Base-by-base conservation (phyloP, 2,888 invertebrate genomes). In the Coremacera marginata region DNA sequence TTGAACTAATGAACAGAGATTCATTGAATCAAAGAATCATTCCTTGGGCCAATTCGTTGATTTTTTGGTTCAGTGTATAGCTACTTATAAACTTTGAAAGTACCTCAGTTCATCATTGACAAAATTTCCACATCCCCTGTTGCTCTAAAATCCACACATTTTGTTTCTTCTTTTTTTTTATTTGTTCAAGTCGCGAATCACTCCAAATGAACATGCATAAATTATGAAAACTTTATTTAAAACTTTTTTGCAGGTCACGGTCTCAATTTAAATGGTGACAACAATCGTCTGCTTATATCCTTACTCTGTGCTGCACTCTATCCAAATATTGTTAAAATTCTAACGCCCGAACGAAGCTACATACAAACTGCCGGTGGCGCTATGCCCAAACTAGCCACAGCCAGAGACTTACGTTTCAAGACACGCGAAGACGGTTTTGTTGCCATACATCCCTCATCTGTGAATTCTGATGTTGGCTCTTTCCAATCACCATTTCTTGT, bases 261-360 rank as follows among this genome's bases (percentile, higher is more conserved):
- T 91, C 90, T 95, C 49, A 95, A 95, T 84, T 89, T 90, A 9
- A 94, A 96, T 82, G 94, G 94, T 3, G 94, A 94, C 5, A 95
- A 95, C 83, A 92, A 93, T 78, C 92, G 92, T 77, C 88, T 96
- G n/a, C 86, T 96, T 25, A 92, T 94, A 71, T 97, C 97, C 0
- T 93, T 98, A 34, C 90, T 99, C 62, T 96, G 96, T 86, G 97
- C 97, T 2, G 97, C 98, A 0, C 90, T 97, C 25, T 98, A 98
- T 89, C 98, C 98, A 0, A 97, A 97, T 86, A 92, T 99, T 49
- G 95, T 96, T 0, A 94, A 95, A 90, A 94, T 89, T 0, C 89
- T 95, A 70, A 95, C 94, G 0, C 95, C 95, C 0, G 94, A 94
- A 82, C 94, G 95, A 85, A 93, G 93, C 0, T 95, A 93, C 87